phyloP scores from a whole-genome alignment of 2,797 vertebrate species.

The Hydrophis major region DNA sequence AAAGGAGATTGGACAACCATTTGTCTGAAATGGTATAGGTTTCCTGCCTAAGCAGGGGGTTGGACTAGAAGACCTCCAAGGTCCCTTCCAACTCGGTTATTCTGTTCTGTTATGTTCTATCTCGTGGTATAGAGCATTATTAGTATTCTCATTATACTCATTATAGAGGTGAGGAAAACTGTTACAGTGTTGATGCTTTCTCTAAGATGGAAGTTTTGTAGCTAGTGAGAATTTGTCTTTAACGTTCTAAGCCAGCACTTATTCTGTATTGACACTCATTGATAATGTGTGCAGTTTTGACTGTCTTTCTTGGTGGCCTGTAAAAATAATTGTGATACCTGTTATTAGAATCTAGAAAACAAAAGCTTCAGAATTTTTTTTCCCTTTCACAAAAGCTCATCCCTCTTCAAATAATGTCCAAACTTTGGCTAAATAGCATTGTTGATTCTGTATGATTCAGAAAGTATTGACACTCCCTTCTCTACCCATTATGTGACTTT shows the following conservation, averaged over 20 bases:
- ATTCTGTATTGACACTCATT: neutral
- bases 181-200: neutral
- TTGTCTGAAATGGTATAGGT: no score
- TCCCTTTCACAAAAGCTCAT: neutral
- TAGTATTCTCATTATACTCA: neutral
- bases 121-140: neutral
- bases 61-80: no score
- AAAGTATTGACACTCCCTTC: neutral
- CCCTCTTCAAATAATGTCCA: neutral
- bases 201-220: neutral
- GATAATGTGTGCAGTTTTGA: neutral
- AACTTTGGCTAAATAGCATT: neutral
- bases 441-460: neutral
- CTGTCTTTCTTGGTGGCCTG: neutral
- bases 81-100: no score
- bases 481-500: neutral
- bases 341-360: neutral
- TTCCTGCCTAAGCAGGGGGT: no score
- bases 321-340: neutral
- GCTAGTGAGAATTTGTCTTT: neutral
- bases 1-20: no score
- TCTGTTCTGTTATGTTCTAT: neutral
- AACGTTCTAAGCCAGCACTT: neutral
- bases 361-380: neutral
- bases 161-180: neutral